A percentile compares a stretch with the other conserved stretches of the same genome.
Conservation (phyloP, 64 coral and sea anemone species). For the Porites australiensis region DNA sequence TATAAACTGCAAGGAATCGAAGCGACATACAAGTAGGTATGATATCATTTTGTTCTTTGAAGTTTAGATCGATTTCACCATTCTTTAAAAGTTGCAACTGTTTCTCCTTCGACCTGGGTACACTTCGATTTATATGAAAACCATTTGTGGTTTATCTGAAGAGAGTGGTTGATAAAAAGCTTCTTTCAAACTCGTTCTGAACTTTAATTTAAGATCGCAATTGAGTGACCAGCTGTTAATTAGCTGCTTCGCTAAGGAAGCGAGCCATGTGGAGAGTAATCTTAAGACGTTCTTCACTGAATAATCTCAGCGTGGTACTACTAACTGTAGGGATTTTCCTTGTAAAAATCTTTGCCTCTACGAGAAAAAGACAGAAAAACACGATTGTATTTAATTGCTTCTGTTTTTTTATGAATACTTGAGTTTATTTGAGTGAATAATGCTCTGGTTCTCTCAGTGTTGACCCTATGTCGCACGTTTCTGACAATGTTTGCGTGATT, state of each 20-base stretch:
- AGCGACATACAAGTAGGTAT: neutral
- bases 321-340: neutral
- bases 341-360: neutral
- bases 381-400: neutral
- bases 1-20: neutral
- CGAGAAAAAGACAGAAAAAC: neutral
- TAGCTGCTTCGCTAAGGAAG: neutral
- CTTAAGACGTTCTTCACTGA: neutral
- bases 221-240: constrained; percentile 19
- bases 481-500: neutral
- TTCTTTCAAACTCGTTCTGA: neutral
- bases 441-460: neutral
- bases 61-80: neutral
- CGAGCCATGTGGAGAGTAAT: neutral
- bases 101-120: too few relatives aligned
- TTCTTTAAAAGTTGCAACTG: neutral
- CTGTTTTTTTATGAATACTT: neutral
- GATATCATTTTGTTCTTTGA: neutral
- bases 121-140: too few relatives aligned
- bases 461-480: neutral
- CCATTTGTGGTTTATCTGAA: neutral
- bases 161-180: neutral
- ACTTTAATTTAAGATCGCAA: neutral
- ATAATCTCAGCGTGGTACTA: neutral
- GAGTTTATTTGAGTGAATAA: constrained; percentile 27